phyloP scores from a whole-genome alignment of 2,797 vertebrate genomes.

The Mormyrus hasselquistii region DNA sequence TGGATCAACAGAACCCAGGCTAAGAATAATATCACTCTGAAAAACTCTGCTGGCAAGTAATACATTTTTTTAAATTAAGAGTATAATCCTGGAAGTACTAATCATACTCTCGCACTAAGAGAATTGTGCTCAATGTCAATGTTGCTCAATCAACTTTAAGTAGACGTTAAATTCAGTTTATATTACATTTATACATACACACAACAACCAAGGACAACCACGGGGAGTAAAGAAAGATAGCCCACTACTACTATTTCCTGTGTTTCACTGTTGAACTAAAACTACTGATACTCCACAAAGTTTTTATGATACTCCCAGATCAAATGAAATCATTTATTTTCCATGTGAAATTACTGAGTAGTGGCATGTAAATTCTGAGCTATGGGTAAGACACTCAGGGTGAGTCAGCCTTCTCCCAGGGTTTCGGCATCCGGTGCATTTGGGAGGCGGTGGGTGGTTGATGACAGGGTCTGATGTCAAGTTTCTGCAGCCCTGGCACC shows the following conservation, averaged over 20 bases:
- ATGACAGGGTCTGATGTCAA: slow-evolving; percentile 56
- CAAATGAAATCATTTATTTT: background rate
- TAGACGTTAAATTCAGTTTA: background rate
- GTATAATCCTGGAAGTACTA: background rate
- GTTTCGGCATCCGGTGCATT: slow-evolving; percentile 56
- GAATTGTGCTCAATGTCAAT: background rate
- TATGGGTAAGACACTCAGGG: background rate
- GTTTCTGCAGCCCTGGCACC: slow-evolving; percentile 51
- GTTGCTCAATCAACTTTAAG: background rate
- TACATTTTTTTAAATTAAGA: background rate
- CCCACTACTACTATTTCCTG: background rate
- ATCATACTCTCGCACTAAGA: background rate
- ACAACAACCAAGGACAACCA: background rate
- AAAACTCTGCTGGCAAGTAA: background rate
- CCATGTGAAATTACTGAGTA: background rate
- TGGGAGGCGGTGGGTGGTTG: slow-evolving; percentile 54
- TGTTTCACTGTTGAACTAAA: background rate
- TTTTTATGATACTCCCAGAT: background rate
- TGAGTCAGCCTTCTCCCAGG: slow-evolving; percentile 53
- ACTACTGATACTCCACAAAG: background rate
- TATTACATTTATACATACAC: background rate
- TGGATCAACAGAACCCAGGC: background rate
- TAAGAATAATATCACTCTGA: background rate
- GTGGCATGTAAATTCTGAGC: background rate
- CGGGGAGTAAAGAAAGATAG: background rate